Base-by-base conservation (phyloP, 2,888 invertebrate species). In the Platycheirus rosarum region DNA sequence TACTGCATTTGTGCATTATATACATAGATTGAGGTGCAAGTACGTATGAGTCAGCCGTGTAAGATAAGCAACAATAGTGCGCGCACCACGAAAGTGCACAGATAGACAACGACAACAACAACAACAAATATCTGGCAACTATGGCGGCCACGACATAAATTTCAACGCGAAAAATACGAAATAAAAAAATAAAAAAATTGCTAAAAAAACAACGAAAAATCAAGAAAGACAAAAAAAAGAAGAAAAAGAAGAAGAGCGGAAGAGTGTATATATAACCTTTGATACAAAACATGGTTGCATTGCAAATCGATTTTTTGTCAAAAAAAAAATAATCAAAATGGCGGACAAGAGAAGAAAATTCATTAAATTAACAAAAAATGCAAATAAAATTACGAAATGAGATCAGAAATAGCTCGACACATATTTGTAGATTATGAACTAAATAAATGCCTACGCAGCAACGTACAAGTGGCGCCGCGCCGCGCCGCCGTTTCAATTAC, bases 281-380 rank as follows among this genome's bases (percentile, higher is more conserved):
- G 62, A 68, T 65, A 66, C 14, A 40, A 57, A 40, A 80, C 63
- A 75, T 76, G 68, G 76, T 82, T 77, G 84, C 73, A 84, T 82
- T 77, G 84, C 73, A 84, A 73, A 84, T 84, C 84, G 84, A 84
- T 84, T 82, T 80, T 73, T 26, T 60, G 76, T 80, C 73, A 71
- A 76, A 75, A 57, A 68, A 76, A 70, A 84, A 75, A 44, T 18
- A 23, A 29, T 14, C 57, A 84, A 84, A 63, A 84, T 84, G 73
- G 80, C 84, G 29, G 49, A 53, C 62, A 63, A 63, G 49, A 16
- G 44, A 42, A 63, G 26, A 48, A 42, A 40, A 76, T 60, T 71
- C 40, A 37, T n/a, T 9, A 40, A 37, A 55, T 55, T 55, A 37
- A 23, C n/a, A 35, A 53, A n/a, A 53, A 69, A 80, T 65, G 49